Conservation (phyloP, 2,113 vertebrate species). For the Sturnus vulgaris region DNA sequence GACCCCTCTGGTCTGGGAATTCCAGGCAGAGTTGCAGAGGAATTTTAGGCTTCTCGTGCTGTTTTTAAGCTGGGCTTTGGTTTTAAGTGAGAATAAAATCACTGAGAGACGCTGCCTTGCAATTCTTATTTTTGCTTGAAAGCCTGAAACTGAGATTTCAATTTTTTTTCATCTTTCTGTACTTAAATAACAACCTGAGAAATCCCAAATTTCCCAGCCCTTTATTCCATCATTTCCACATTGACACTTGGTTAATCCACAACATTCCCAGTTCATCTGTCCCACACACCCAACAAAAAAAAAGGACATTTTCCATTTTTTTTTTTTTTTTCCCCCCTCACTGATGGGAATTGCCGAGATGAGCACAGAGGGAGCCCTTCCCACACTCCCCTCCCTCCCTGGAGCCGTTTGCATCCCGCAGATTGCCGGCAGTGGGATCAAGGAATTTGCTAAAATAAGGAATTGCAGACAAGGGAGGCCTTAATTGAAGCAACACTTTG, state of each 20-base stretch:
- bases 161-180: neutral
- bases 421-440: neutral
- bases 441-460: neutral
- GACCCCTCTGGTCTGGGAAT: neutral
- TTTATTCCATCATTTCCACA: neutral
- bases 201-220: neutral
- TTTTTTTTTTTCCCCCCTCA: rapidly evolving
- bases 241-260: neutral
- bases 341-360: neutral
- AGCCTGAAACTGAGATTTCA: too few species aligned
- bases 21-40: neutral
- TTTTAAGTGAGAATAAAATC: neutral
- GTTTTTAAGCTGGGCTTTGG: neutral
- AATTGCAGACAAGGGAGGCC: neutral
- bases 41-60: neutral
- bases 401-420: neutral
- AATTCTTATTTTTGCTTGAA: neutral
- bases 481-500: neutral
- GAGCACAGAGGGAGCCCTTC: neutral
- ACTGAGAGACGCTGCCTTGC: rapidly evolving
- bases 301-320: neutral
- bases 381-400: neutral
- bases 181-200: neutral
- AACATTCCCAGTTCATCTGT: rapidly evolving
- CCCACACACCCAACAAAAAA: neutral